Conservation (phyloP, 1,140 invertebrate genomes). For the Parapsyche elsis region DNA sequence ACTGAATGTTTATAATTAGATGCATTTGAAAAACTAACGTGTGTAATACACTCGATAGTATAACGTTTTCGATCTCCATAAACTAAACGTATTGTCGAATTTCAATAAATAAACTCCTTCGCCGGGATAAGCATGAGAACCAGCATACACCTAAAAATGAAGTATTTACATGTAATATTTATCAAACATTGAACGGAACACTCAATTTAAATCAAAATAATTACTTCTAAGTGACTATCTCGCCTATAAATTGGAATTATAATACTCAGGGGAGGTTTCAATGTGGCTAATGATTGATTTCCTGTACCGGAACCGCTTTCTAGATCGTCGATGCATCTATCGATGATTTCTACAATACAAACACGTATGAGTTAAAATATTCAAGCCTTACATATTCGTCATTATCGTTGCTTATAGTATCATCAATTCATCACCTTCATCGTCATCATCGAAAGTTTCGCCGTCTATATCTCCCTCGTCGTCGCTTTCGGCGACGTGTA, state of each 20-base stretch:
- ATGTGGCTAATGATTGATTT: constrained; percentile 34
- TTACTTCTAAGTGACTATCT: constrained; percentile 82
- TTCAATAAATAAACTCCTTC: constrained; percentile 98
- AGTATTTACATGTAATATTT: not conserved
- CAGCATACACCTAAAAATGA: constrained; percentile 89
- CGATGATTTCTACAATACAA: constrained; percentile 50
- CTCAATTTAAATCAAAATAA: not conserved
- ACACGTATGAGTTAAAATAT: not conserved
- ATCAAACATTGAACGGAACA: constrained; percentile 10
- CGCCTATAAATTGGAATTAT: constrained; percentile 94
- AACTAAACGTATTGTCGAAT: constrained; percentile 99
- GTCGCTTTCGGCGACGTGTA: constrained; percentile 92
- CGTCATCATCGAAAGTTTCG: constrained; percentile 77
- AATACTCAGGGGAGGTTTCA: constrained; percentile 75
- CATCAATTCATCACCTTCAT: constrained; percentile 59
- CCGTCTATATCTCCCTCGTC: constrained; percentile 89
- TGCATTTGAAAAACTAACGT: constrained; percentile 63
- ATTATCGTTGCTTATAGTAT: not conserved
- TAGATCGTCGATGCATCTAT: constrained; percentile 60
- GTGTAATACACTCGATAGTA: constrained; percentile 99
- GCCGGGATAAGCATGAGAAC: constrained; percentile 96
- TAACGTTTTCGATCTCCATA: constrained; percentile 98
- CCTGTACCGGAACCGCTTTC: constrained; percentile 58
- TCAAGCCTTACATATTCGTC: not conserved
- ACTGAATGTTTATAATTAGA: not conserved